phyloP scores from a whole-genome alignment of 2,797 vertebrate species.

The Falco berigora region DNA sequence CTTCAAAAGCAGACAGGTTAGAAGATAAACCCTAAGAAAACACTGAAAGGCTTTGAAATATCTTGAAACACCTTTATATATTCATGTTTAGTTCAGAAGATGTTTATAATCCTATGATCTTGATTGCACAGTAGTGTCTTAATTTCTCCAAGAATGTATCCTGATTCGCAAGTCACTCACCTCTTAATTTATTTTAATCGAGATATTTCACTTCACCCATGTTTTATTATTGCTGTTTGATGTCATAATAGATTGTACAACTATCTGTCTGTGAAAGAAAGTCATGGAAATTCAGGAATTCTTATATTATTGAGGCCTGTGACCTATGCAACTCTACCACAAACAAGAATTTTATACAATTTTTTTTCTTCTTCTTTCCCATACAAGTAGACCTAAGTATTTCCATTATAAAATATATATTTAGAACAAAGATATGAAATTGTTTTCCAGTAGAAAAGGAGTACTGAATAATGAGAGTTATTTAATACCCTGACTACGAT shows the following conservation, averaged over 20 bases:
- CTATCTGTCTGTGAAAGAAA: not conserved
- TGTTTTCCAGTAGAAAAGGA: not conserved
- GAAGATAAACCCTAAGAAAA: not conserved
- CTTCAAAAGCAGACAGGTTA: not conserved
- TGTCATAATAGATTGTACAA: not conserved
- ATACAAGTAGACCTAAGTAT: not conserved
- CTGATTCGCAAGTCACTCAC: not conserved
- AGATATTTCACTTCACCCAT: not conserved
- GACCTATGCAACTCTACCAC: not conserved
- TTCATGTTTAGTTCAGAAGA: not conserved
- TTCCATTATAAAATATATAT: not conserved
- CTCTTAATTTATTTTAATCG: not conserved
- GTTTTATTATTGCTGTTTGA: accelerated
- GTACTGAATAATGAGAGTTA: not conserved
- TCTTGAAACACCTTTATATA: not conserved
- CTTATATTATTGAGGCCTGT: not conserved
- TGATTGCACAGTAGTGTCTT: not conserved
- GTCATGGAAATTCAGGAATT: not conserved
- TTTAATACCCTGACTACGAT: not conserved
- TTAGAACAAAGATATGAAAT: not conserved
- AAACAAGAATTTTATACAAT: not conserved
- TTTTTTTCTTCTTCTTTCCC: not conserved
- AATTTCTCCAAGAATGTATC: not conserved
- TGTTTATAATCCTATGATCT: not conserved
- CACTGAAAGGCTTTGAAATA: not conserved